Evolutionary conservation across 2,888 invertebrate species (phyloP), one percentile per base, ranked within the genome.

Genomic region (Pasiphila rectangulata): DNA sequence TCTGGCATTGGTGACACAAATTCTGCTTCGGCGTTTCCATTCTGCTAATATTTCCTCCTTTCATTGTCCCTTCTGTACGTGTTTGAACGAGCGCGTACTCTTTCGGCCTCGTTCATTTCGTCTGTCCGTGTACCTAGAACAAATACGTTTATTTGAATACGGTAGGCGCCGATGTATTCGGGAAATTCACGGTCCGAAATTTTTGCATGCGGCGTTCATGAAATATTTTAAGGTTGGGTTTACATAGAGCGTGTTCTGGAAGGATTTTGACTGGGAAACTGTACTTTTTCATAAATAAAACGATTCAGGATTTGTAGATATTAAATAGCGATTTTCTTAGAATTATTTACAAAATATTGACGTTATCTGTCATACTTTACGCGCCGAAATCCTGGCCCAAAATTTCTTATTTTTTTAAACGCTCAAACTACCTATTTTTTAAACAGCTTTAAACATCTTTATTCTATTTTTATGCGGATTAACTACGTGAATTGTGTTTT

Each of bases 1-100:
- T 80, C 15, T 69, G 70, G 56, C 82, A 83, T 36, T 73, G 67
- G 43, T 69, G 60, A 12, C 60, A 57, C 40, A 52, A 23, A 27
- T 52, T 54, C 37, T 57, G 52, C 40, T 52, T 50, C 9, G 44
- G 29, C 21, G 54, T 50, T 36, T 59, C 56, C 59, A 59, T 54
- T 46, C 51, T 38, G 21, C 43, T 35, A 30, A 48, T 10, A 27
- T 44, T n/a, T 17, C 10, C 17, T 32, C 17, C 5, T 32, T 15
- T 19, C 17, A 9, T 32, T 32, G 16, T 32, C 9, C n/a, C 17
- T 32, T 32, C 5, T 19, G 17, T 2, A 9, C 5, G 16, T 21
- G 21, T 21, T 3, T 19, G 10, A 30, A 2, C 32, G 32, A 9
- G 17, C 39, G n/a, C n/a, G n/a, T n/a, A n/a, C 17, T 19, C 32